These are phyloP conservation scores for Eilema griseolum DNA, from an alignment of 2,888 invertebrate genomes.

Conservation along the genomic window DNA sequence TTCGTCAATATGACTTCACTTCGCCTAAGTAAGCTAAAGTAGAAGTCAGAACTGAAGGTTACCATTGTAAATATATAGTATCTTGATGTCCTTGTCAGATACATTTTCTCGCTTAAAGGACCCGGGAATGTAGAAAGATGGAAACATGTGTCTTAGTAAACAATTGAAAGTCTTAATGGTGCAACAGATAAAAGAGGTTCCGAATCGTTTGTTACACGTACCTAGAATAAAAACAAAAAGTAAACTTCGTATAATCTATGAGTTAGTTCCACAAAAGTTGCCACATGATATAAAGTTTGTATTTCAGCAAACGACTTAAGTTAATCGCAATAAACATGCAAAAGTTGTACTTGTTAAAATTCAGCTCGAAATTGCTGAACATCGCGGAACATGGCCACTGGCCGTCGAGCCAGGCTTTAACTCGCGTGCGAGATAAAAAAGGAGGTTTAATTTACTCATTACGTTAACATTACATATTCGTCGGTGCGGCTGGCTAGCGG, in stretches of 20 bases:
- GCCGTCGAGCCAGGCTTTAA: slow-evolving; percentile 58
- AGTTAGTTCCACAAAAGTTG: slow-evolving; percentile 39
- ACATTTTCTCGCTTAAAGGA: neutral
- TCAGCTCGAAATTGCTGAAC: slow-evolving; percentile 50
- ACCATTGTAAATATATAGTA: neutral
- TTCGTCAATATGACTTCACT: neutral
- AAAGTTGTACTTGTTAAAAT: slow-evolving; percentile 58
- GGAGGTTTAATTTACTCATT: slow-evolving; percentile 82
- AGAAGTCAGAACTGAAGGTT: neutral
- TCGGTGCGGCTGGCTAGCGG: slow-evolving; percentile 75
- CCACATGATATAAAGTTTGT: slow-evolving; percentile 40
- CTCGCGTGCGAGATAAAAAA: slow-evolving; percentile 73
- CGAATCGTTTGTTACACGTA: no score
- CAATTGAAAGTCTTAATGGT: neutral
- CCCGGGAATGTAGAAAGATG: neutral
- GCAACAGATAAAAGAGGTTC: neutral
- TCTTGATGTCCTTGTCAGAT: neutral
- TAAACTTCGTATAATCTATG: slow-evolving; percentile 31
- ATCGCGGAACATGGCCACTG: slow-evolving; percentile 55
- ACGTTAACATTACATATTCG: slow-evolving; percentile 80
- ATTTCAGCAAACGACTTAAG: slow-evolving; percentile 45
- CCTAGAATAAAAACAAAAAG: neutral
- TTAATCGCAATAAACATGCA: slow-evolving; percentile 52
- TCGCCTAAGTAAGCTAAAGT: neutral
- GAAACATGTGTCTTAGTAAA: neutral